Conservation (phyloP, 2,113 vertebrate genomes). For the Dolichallabes microphthalmus region DNA sequence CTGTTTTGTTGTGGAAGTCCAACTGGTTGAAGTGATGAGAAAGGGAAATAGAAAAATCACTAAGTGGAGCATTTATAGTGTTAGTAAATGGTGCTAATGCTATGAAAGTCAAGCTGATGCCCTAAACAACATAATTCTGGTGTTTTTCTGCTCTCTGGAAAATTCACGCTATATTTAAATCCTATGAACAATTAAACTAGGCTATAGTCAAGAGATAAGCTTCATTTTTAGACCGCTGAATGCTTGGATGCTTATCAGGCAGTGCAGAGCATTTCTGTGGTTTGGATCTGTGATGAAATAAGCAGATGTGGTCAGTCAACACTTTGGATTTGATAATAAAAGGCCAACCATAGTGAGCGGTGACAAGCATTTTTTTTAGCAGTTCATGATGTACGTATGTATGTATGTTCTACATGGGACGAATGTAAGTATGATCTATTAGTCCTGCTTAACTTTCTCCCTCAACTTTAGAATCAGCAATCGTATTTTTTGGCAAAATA, state of each 20-base stretch:
- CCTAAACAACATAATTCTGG: neutral
- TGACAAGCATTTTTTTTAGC: neutral
- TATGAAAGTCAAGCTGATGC: neutral
- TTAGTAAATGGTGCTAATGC: neutral
- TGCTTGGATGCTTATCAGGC: slow-evolving; percentile 41
- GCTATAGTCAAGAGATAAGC: slow-evolving; percentile 23
- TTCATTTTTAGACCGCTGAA: neutral
- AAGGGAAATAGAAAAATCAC: neutral
- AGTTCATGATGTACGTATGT: neutral
- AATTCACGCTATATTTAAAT: neutral
- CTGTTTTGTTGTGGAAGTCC: neutral
- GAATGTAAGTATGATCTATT: neutral
- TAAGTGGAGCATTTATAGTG: neutral
- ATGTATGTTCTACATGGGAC: neutral
- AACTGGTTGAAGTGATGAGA: neutral
- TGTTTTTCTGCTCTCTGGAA: neutral
- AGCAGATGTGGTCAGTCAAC: neutral
- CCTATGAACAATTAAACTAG: neutral
- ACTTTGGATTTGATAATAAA: neutral
- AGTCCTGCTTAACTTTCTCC: neutral
- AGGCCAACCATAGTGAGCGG: too few relatives aligned
- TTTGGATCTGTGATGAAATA: slow-evolving; percentile 11
- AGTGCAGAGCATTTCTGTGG: slow-evolving; percentile 16
- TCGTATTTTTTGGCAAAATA: neutral
- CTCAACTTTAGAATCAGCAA: neutral